Base-by-base conservation (phyloP, 2,113 vertebrate species). In the Pterocles gutturalis region DNA sequence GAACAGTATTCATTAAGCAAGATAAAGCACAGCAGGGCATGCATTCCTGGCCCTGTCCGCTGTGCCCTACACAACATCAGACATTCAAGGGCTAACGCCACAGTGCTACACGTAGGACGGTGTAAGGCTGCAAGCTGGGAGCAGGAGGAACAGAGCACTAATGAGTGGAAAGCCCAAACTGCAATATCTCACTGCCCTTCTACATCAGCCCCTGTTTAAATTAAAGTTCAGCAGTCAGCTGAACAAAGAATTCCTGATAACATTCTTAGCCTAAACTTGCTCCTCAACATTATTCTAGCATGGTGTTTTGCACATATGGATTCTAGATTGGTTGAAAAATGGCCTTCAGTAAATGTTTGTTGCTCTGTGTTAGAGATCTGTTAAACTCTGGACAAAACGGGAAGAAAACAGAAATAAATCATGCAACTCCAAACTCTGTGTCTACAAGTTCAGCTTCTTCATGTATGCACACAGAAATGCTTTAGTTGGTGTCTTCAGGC, bases 1-100 rank as follows among this genome's bases (percentile, higher is more conserved):
- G 91, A 94, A 22, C 34, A 54, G 62, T 13, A 73, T 90, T 94
- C 87, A 93, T 95, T 95, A 97, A 72, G 81, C 86, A 83, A 95
- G 90, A 94, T 80, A 95, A 96, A 92, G 75, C 92, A 93, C 92
- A 95, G 94, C 93, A 83, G 78, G 92, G 31, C 10, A 4, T 3
- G 49, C 60, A 34, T 78, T 53, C 45, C 87, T 83, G 86, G 90
- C 65, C 93, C 66, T 60, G 48, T 87, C 72, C 11, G 1, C 90
- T 67, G 78, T 71, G 75, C 64, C 87, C 58, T 89, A 4, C 13
- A 26, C 73, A 79, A 3, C 83, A 65, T 34, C 89, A 85, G 82
- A 24, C 33, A 34, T 16, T 36, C 38, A 26, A 48, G 67, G 79
- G 70, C 89, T 95, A 54, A 85, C 2, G 5, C 55, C 3, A 2